Base-by-base conservation (phyloP, 2,888 invertebrate genomes). In the Tetragnatha montana region DNA sequence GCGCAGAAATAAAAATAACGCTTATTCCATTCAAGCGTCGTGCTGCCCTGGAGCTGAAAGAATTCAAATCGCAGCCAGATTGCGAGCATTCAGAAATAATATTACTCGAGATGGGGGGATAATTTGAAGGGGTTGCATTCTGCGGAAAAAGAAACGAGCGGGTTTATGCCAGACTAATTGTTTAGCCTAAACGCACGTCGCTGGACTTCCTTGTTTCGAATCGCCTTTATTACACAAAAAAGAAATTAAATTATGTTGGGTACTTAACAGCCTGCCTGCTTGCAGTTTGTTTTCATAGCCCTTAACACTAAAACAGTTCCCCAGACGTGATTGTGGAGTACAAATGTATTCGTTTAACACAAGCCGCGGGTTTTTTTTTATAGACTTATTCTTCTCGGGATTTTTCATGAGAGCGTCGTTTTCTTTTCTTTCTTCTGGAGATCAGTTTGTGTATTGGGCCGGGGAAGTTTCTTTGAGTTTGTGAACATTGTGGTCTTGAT, bases 1-100 rank as follows among this genome's bases (percentile, higher is more conserved):
- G 70, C 49, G 60, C 79, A 78, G 60, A 21, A 84, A 83, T 70
- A 70, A 79, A 71, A 79, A 68, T 60, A 78, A 51, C 70, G 78
- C 78, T 79, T 79, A 85, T 85, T 85, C 70, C 70, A 79, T 76
- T 85, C 85, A 50, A 49, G 78, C 51, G 70, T 85, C 85, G 85
- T 85, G 85, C 85, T 85, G 17, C 78, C 85, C 78, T 35, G 51
- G 50, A 51, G 85, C 50, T n/a, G 60, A 69, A 50, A 4, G 50
- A 84, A 76, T 68, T 76, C 76, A 70, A 76, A 85, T 71, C 71
- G 73, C 82, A 21, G 70, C 68, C 35, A 47, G 69, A 81, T 70
- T 76, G 76, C 50, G 76, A 81, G 22, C 71, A 79, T 78, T 85
- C 71, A 79, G 78, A 78, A 78, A 78, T 69, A 76, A 69, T 85